Evolutionary conservation across 1,140 invertebrate genomes (phyloP).

Genomic region (Stenopsyche tienmushanensis): DNA sequence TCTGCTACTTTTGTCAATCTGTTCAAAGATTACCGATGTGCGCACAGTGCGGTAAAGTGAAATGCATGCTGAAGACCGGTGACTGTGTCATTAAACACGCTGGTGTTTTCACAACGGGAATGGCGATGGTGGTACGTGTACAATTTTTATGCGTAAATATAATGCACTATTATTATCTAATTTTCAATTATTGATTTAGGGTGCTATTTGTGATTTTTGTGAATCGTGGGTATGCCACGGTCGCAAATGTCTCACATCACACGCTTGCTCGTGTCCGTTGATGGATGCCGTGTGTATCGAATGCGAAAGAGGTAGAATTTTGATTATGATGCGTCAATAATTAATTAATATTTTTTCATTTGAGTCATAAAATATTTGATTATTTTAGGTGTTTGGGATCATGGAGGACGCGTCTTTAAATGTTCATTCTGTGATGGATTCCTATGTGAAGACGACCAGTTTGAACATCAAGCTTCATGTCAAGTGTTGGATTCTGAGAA

Average conservation of each 20-base stretch:
- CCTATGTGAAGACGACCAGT: constrained; percentile 97
- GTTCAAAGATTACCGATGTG: constrained; percentile 87
- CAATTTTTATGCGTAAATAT: too few species aligned
- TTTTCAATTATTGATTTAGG: too few species aligned
- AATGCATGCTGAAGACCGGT: constrained; percentile 94
- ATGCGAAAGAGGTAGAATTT: constrained; percentile 69
- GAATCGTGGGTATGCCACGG: constrained; percentile 98
- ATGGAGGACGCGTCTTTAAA: constrained; percentile 88
- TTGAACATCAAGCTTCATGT: constrained; percentile 97
- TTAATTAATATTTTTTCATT: too few species aligned
- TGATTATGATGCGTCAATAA: too few species aligned
- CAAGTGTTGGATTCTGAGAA: constrained; percentile 91
- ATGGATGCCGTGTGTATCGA: constrained; percentile 86
- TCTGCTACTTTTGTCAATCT: constrained; percentile 92
- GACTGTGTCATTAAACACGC: constrained; percentile 92
- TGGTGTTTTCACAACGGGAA: constrained; percentile 83
- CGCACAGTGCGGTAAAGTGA: constrained; percentile 88
- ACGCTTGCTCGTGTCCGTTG: constrained; percentile 91
- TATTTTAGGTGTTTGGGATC: constrained; percentile 89
- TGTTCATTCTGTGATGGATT: constrained; percentile 91
- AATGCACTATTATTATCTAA: too few species aligned
- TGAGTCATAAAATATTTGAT: too few species aligned
- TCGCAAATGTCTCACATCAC: constrained; percentile 83
- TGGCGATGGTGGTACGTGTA: constrained; percentile 84
- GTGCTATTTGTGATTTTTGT: constrained; percentile 96